Evolutionary conservation across 2,888 invertebrate species (phyloP).

Genomic region (Drosophila ochracea): DNA sequence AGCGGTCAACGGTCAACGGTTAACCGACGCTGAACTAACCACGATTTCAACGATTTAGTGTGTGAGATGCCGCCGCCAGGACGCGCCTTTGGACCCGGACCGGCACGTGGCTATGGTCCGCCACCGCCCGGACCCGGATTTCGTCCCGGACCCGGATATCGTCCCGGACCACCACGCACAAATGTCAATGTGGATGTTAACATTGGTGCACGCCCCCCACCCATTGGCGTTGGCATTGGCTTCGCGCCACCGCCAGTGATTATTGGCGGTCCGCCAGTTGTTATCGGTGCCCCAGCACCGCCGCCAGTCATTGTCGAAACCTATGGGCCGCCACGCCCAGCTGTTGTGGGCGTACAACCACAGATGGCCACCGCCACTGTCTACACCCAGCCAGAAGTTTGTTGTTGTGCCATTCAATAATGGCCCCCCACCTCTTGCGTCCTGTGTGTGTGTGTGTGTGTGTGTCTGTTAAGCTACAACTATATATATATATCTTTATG

Average conservation of each 20-base stretch:
- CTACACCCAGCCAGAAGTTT: conserved; percentile 68
- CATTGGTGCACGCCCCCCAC: conserved; percentile 65
- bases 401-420: conserved; percentile 71
- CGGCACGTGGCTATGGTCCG: conserved; percentile 11
- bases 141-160: conserved; percentile 43
- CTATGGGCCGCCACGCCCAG: conserved; percentile 26
- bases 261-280: conserved; percentile 51
- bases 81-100: conserved; percentile 44
- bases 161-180: conserved; percentile 50
- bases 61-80: conserved; percentile 61
- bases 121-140: conserved; percentile 33
- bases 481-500: background rate
- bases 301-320: conserved; percentile 52
- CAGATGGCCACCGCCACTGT: conserved; percentile 57
- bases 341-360: conserved; percentile 35
- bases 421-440: conserved; percentile 3
- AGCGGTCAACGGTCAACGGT: conserved; percentile 23
- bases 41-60: conserved; percentile 4
- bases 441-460: conserved; percentile 21
- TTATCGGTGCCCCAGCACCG: conserved; percentile 51
- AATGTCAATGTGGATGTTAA: conserved; percentile 73
- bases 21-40: conserved; percentile 16
- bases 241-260: conserved; percentile 64
- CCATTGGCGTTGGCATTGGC: conserved; percentile 68
- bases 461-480: conserved; percentile 1